Evolutionary conservation across 2,888 invertebrate genomes (phyloP), one percentile per base, ranked within the genome.

Genomic region (Altica lythri): DNA sequence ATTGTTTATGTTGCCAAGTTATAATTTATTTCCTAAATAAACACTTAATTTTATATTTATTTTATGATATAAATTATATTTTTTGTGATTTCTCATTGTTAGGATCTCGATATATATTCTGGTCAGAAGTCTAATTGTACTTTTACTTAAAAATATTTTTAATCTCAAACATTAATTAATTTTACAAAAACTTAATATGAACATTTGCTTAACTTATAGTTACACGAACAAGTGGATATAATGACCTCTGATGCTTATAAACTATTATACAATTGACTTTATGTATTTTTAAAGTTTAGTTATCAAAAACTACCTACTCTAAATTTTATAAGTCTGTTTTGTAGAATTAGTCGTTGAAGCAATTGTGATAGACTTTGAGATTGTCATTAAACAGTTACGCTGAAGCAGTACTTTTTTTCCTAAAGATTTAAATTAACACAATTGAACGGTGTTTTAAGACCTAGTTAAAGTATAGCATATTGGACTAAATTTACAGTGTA

Each of bases 11-110:
- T 38, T 38, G 30, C 17, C 17, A 2, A 45, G 18, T 17, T 45
- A 32, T 45, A 45, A 45, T 19, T 34, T 45, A 32, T 45, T 45
- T 34, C 2, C 14, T 17, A 29, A 43, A 27, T 10, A 30, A 30
- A 30, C 45, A 45, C 45, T 45, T 45, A 45, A 30, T 45, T 45
- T 45, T 45, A 29, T 42, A 37, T 18, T 37, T 37, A 18, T 18
- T 37, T 38, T 2, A 13, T 13, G 10, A 14, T 6, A 29, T 12
- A 22, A 22, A 22, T 6, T 8, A 17, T 40, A 16, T 12, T 10
- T 14, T 40, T 38, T 17, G 18, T 18, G 19, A 22, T 22, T 40
- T 3, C 4, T 22, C 22, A 13, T 22, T n/a, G n/a, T n/a, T n/a
- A n/a, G n/a, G n/a, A n/a, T n/a, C n/a, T n/a, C n/a, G n/a, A n/a